Evolutionary conservation across 2,888 invertebrate genomes (phyloP).

Genomic region (Zonitis immaculata): DNA sequence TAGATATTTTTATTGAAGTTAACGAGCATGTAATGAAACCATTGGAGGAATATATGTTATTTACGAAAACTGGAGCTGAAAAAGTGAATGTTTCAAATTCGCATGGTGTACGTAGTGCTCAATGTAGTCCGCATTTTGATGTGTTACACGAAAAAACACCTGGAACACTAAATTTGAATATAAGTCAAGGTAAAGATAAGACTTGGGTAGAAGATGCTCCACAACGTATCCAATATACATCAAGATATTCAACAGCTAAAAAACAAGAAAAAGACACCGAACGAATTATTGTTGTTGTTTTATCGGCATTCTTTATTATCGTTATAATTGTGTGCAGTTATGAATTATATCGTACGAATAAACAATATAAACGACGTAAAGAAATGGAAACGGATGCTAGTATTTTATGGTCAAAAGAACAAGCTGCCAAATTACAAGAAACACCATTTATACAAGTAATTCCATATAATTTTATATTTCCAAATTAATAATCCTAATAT

Average conservation of each 20-base stretch:
- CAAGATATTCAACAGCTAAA: constrained; percentile 67
- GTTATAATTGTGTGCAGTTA: constrained; percentile 64
- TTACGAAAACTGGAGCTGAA: constrained; percentile 76
- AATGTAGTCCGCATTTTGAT: constrained; percentile 77
- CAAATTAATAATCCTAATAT: background rate
- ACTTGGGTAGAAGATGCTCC: constrained; percentile 85
- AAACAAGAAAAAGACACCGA: constrained; percentile 73
- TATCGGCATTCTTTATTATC: constrained; percentile 69
- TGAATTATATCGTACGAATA: constrained; percentile 72
- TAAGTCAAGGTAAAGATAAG: constrained; percentile 64
- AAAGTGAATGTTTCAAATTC: constrained; percentile 84
- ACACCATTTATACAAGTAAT: constrained; percentile 13
- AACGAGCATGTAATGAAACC: constrained; percentile 86
- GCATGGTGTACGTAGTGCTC: constrained; percentile 79
- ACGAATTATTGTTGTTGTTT: constrained; percentile 73
- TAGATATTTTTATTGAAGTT: constrained; percentile 82
- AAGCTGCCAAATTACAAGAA: constrained; percentile 65
- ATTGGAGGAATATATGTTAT: constrained; percentile 88
- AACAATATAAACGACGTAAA: constrained; percentile 65
- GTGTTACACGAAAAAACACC: constrained; percentile 55
- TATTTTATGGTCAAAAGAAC: constrained; percentile 69
- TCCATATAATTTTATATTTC: background rate
- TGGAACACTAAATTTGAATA: constrained; percentile 55
- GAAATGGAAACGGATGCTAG: constrained; percentile 74
- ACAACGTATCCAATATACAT: constrained; percentile 68